These are phyloP conservation scores for Alligator mississippiensis DNA, from an alignment of 2,113 vertebrate genomes.

Conservation along the genomic window DNA sequence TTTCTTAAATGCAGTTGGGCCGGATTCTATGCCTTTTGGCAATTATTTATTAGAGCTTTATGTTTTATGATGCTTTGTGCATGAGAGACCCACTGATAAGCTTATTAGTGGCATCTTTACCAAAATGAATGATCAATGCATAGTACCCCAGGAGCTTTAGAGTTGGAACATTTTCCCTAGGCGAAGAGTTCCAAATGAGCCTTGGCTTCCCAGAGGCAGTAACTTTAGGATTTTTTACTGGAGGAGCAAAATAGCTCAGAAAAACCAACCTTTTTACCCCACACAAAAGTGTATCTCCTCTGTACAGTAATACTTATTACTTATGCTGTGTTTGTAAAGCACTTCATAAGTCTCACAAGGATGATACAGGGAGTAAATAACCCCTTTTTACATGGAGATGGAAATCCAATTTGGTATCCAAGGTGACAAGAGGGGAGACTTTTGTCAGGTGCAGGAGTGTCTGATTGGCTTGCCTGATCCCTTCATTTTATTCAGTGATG, in stretches of 20 bases:
- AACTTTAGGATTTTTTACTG: background rate
- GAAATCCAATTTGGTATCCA: too few species aligned
- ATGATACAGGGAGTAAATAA: too few species aligned
- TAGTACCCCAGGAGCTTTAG: background rate
- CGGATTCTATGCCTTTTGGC: background rate
- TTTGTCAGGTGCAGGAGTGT: too few species aligned
- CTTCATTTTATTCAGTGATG: too few species aligned
- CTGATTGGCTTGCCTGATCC: too few species aligned
- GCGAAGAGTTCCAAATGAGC: background rate
- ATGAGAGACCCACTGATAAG: background rate
- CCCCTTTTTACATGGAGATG: too few species aligned
- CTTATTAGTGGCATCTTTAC: background rate
- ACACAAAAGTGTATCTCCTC: background rate
- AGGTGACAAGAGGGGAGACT: too few species aligned
- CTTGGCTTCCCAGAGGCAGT: background rate
- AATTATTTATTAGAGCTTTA: background rate
- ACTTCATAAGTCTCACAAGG: too few species aligned
- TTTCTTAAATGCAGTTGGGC: background rate
- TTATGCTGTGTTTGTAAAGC: background rate
- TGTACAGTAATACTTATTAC: background rate
- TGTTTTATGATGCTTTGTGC: background rate
- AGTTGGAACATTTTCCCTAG: background rate
- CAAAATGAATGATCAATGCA: accelerated
- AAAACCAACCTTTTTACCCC: background rate
- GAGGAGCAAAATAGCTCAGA: background rate